A percentile compares a stretch with the other conserved stretches of the same genome.
Conservation (phyloP, 2,113 vertebrate genomes). For the Centrocercus urophasianus region DNA sequence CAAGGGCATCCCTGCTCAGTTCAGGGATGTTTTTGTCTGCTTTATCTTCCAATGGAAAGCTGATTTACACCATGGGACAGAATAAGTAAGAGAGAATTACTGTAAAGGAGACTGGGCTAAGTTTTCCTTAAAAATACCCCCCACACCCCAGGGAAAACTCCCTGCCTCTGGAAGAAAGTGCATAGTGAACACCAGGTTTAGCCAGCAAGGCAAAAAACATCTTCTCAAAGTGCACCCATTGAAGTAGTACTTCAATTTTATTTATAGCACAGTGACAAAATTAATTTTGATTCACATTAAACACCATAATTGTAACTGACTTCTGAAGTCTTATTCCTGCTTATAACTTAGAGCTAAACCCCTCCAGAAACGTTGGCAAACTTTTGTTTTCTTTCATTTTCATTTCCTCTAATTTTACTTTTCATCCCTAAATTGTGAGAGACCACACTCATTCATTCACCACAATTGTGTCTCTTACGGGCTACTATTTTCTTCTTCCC, state of each 20-base stretch:
- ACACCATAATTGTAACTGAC: background rate
- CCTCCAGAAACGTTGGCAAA: background rate
- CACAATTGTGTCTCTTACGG: background rate
- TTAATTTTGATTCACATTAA: background rate
- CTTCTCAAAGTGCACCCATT: background rate
- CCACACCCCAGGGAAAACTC: background rate
- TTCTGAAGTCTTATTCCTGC: background rate
- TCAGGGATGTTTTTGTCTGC: background rate
- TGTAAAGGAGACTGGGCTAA: background rate
- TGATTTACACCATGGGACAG: background rate
- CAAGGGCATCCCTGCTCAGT: accelerated
- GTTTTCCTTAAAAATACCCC: background rate
- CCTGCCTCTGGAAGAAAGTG: background rate
- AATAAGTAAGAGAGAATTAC: background rate
- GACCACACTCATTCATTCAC: background rate
- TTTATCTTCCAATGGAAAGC: background rate
- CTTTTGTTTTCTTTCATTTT: background rate
- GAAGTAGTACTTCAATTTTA: background rate
- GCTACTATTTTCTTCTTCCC: background rate
- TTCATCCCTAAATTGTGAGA: background rate
- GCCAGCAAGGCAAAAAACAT: background rate
- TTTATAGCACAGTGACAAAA: background rate
- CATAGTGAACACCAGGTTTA: accelerated
- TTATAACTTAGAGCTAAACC: background rate
- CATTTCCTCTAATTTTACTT: background rate